A percentile compares a stretch with the other conserved stretches of the same genome.
phyloP scores from a whole-genome alignment of 2,113 vertebrate species.

The Hydrolagus affinis region DNA sequence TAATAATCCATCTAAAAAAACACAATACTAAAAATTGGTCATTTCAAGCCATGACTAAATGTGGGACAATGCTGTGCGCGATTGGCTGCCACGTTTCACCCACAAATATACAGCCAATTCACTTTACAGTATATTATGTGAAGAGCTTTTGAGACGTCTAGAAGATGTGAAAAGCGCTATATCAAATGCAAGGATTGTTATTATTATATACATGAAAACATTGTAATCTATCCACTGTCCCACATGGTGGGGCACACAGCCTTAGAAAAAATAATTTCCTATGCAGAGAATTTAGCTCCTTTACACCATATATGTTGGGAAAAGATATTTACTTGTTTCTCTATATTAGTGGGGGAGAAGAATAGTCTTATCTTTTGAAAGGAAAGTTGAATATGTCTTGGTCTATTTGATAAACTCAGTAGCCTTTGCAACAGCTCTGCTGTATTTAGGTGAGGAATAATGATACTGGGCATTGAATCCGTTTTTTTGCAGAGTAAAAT shows the following conservation, averaged over 20 bases:
- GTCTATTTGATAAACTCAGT: not conserved
- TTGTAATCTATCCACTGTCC: not conserved
- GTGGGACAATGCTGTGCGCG: too few species aligned
- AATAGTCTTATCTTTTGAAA: not conserved
- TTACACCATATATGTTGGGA: not conserved
- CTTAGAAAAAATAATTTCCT: not conserved
- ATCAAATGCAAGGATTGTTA: too few species aligned
- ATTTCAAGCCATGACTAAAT: too few species aligned
- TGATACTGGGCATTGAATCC: not conserved
- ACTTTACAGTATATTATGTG: too few species aligned
- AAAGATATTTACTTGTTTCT: too few species aligned
- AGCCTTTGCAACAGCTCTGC: not conserved
- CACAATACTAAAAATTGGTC: too few species aligned
- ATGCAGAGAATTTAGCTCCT: not conserved
- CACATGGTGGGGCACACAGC: constrained; percentile 12
- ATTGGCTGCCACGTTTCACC: too few species aligned
- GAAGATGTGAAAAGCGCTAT: too few species aligned
- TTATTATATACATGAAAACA: not conserved
- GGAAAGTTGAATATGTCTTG: not conserved
- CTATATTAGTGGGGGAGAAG: too few species aligned
- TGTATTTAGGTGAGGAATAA: not conserved
- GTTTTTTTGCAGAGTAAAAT: too few species aligned
- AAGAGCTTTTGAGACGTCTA: too few species aligned
- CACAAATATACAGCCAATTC: too few species aligned
- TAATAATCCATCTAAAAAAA: not conserved